These are phyloP conservation scores for Muscidifurax raptorellus DNA, from an alignment of 1,140 invertebrate genomes.

Conservation along the genomic window DNA sequence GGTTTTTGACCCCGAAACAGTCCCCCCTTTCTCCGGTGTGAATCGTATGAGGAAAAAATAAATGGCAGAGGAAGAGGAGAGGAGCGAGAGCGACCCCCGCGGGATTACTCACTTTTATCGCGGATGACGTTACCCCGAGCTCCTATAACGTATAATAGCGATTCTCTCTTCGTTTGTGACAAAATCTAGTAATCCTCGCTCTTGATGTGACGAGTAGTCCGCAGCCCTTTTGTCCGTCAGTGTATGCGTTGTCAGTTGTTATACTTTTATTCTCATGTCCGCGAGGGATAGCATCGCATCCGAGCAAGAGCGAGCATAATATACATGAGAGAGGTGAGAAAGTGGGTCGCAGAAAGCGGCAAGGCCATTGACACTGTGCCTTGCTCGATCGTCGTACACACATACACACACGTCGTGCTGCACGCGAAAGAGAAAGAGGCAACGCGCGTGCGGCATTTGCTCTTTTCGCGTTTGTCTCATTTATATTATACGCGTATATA, in stretches of 20 bases:
- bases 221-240: too few species aligned
- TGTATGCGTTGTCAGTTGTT: too few species aligned
- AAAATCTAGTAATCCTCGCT: too few species aligned
- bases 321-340: conserved; percentile 68
- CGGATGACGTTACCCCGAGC: neutral
- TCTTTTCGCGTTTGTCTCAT: conserved; percentile 37
- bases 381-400: conserved; percentile 23
- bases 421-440: conserved; percentile 43
- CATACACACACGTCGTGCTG: neutral
- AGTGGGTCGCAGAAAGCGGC: conserved; percentile 75
- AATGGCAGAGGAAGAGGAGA: neutral
- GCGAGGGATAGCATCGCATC: neutral
- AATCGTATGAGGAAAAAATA: neutral
- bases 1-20: conserved; percentile 43
- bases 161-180: too few species aligned
- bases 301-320: conserved; percentile 1
- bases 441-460: neutral
- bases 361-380: conserved; percentile 74
- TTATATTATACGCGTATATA: neutral
- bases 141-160: too few species aligned
- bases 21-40: neutral
- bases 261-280: neutral
- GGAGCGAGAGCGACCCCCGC: neutral
- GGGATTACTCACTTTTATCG: conserved; percentile 15
- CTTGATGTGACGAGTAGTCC: too few species aligned